phyloP scores from a whole-genome alignment of 2,888 invertebrate genomes.

The Embidobia sp. region DNA sequence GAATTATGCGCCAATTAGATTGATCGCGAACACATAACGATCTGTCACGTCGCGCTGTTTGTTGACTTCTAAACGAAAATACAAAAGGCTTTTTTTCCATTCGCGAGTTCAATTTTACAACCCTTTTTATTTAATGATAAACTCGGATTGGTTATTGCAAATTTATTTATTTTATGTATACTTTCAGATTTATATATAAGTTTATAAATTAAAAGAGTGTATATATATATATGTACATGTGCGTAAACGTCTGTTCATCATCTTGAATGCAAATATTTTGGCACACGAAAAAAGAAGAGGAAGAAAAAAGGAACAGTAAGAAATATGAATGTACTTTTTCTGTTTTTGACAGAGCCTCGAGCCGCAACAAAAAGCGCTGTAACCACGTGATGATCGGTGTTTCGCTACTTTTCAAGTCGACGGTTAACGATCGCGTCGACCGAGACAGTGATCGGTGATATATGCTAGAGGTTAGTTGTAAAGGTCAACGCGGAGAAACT shows the following conservation, averaged over 20 bases:
- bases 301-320: no score
- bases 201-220: no score
- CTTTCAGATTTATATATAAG: no score
- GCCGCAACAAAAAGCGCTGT: conserved; percentile 21
- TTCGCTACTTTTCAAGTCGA: conserved; percentile 55
- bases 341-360: no score
- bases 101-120: neutral
- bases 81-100: neutral
- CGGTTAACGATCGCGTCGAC: conserved; percentile 59
- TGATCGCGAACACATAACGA: neutral
- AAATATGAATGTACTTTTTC: neutral
- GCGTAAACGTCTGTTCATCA: no score
- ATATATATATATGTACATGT: no score
- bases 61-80: neutral
- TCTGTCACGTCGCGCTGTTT: neutral
- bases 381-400: conserved; percentile 50
- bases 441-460: conserved; percentile 62
- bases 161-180: no score
- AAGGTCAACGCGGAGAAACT: conserved; percentile 55
- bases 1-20: conserved; percentile 13
- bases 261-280: no score
- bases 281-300: no score
- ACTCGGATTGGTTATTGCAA: no score
- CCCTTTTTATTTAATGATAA: no score
- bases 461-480: conserved; percentile 51